phyloP scores from a whole-genome alignment of 2,113 vertebrate genomes.

The Miniopterus natalensis region DNA sequence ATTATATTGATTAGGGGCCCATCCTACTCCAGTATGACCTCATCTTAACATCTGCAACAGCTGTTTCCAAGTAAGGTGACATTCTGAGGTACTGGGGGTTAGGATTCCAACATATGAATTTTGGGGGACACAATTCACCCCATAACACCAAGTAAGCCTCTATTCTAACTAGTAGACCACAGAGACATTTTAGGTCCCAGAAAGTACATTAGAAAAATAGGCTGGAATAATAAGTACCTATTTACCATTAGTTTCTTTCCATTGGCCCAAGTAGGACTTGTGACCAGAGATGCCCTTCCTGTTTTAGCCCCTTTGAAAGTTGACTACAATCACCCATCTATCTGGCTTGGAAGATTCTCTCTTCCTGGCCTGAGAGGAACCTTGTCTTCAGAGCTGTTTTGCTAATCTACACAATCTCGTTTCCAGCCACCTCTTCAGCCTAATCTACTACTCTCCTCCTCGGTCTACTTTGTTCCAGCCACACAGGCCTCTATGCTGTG shows the following conservation, averaged over 20 bases:
- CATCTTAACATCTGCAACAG: background rate
- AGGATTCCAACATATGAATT: background rate
- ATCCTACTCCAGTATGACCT: background rate
- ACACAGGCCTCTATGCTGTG: background rate
- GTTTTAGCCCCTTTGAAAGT: background rate
- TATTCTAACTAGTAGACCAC: slow-evolving; percentile 1
- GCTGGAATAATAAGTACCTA: background rate
- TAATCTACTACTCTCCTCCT: background rate
- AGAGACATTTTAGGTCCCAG: background rate
- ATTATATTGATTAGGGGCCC: background rate
- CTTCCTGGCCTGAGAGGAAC: background rate
- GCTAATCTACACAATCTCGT: background rate
- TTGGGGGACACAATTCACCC: background rate
- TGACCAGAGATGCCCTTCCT: background rate
- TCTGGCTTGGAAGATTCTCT: background rate
- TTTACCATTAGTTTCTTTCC: background rate
- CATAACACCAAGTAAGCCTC: background rate
- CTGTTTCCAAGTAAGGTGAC: slow-evolving; percentile 41
- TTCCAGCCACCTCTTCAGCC: background rate
- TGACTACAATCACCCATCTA: background rate
- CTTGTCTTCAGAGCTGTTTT: background rate
- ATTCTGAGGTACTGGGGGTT: background rate
- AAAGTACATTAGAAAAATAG: background rate
- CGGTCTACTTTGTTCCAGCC: background rate
- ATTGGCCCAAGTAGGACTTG: background rate